Base-by-base conservation (phyloP, 2,888 invertebrate species). In the Litoditis marina region DNA sequence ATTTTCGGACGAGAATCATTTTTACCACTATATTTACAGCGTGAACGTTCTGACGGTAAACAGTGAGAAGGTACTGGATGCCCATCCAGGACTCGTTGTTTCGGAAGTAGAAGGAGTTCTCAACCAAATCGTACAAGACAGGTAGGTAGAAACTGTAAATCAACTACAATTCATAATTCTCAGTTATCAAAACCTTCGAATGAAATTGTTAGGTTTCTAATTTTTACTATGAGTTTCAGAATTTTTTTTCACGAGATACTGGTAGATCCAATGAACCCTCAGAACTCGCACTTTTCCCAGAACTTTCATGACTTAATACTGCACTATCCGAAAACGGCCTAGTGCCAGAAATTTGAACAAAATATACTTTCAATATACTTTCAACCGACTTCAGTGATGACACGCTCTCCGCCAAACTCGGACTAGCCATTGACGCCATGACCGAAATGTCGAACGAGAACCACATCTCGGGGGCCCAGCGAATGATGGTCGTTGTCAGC, bases 41-140 rank as follows among this genome's bases (percentile, higher is more conserved):
- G 61, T 79, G 44, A 79, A 79, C 63, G 54, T 79, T 13, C 62
- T 79, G 27, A 73, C 78, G 31, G 77, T 79, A 7, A 72, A 75
- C 60, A 76, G 76, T 51, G 70, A 71, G 44, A 72, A 73, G 27
- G 73, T 78, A n/a, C 60, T 59, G 28, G 60, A 60, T 8, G 49
- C 55, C n/a, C n/a, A 64, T 11, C 60, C 52, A n/a, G 58, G 28
- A 6, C 50, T 72, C 32, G 55, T 59, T 8, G 46, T 60, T 13
- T 51, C 63, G 36, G 61, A 71, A n/a, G 56, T 75, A 13, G 62
- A 65, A 25, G 32, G n/a, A 31, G 49, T 54, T 2, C 30, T 68
- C 34, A 57, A 32, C 47, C 44, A 60, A 27, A 50, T 66, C 32
- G 31, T 50, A 4, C 66, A 63, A 52, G 16, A 39, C 5, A 42